Evolutionary conservation across 2,797 vertebrate genomes (phyloP), one percentile per base, ranked within the genome.

Genomic region (Rhadinocentrus ornatus): DNA sequence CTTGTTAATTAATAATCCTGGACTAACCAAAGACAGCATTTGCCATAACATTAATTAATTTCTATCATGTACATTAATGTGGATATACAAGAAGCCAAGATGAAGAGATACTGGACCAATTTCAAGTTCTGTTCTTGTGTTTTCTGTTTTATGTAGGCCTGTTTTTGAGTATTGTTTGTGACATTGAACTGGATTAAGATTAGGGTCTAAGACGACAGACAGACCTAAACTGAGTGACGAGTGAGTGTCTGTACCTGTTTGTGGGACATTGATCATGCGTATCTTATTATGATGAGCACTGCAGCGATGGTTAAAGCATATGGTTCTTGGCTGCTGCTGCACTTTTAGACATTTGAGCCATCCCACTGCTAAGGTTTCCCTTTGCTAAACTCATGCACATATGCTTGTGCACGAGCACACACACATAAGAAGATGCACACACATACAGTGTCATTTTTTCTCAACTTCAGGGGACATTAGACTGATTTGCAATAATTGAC

Each of bases 291-390:
- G 57, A 29, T 71, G 32, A 65, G 65, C 56, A 41, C 54, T 73
- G 79, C 62, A 61, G 73, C 86, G 83, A 90, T 90, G 75, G 80
- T 90, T 86, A 58, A 85, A 92, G 80, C 92, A 89, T 88, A 89
- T 88, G 89, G 86, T 69, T 59, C 65, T 83, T 81, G 82, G 78
- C 78, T 66, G 75, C 69, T 80, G 69, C 81, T 83, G 84, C 86
- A 84, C 89, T 94, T 94, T 89, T 65, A 91, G 93, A 92, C 84
- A 79, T 92, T 84, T 86, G 93, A 93, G 92, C 86, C 71, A 29
- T 81, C 52, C 59, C 81, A 66, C 83, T 88, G 70, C 89, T 91
- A 83, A 68, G 83, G 89, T 94, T 94, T 95, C 94, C 94, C 54
- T 83, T 64, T 55, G 86, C 69, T 46, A 41, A 70, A 83, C 69